phyloP scores from a whole-genome alignment of 2,113 vertebrate genomes.

The Osmerus eperlanus region DNA sequence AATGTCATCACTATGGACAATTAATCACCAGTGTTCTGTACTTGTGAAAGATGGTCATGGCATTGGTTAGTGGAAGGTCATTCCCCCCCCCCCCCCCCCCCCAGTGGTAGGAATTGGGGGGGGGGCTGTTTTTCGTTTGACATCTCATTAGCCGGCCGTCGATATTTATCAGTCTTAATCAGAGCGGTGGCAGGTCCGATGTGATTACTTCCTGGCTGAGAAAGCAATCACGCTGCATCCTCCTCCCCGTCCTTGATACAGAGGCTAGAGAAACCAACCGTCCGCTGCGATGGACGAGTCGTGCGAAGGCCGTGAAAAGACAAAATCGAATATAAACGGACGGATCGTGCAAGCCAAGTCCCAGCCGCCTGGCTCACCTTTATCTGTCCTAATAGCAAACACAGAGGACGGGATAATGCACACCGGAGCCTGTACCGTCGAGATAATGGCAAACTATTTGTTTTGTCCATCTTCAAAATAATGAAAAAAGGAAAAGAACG shows the following conservation, averaged over 20 bases:
- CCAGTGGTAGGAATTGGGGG: conserved; percentile 52
- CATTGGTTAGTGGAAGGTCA: conserved; percentile 54
- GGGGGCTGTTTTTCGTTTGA: conserved; percentile 59
- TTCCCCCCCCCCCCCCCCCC: conserved; percentile 25
- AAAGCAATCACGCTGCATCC: conserved; percentile 69
- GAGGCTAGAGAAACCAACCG: conserved; percentile 41
- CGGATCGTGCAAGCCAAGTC: neutral
- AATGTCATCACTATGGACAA: conserved; percentile 36
- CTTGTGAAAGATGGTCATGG: conserved; percentile 49
- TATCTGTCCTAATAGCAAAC: conserved; percentile 25
- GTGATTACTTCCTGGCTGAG: conserved; percentile 72
- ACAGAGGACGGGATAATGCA: conserved; percentile 7
- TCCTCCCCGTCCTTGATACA: conserved; percentile 64
- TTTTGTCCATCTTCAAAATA: conserved; percentile 15
- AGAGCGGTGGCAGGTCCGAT: conserved; percentile 63
- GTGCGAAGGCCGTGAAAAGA: conserved; percentile 25
- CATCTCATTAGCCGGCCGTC: conserved; percentile 73
- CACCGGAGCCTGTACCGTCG: conserved; percentile 5
- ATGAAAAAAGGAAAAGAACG: neutral
- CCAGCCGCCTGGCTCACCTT: conserved; percentile 3
- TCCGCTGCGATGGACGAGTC: conserved; percentile 41
- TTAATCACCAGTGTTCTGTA: conserved; percentile 26
- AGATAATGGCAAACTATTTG: conserved; percentile 29
- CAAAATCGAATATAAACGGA: conserved; percentile 18
- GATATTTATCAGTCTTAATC: conserved; percentile 80